Percentiles rank a stretch among this genome's conserved stretches.
Conservation (phyloP, 2,888 invertebrate species). For the Resseliella maxima region DNA sequence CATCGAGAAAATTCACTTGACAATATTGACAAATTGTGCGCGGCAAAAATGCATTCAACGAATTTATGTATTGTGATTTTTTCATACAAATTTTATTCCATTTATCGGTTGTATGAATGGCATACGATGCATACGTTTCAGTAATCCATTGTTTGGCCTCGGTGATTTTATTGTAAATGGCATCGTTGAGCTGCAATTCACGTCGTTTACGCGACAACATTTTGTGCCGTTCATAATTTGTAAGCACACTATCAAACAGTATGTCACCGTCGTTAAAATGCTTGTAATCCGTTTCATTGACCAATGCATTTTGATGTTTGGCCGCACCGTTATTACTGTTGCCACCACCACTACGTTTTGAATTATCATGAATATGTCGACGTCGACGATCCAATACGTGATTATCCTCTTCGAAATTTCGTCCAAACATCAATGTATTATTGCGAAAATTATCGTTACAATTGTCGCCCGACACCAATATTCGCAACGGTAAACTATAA, state of each 20-base stretch:
- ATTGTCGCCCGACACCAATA: conserved; percentile 75
- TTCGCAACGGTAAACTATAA: conserved; percentile 81
- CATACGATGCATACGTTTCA: conserved; percentile 86
- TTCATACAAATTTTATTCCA: conserved; percentile 85
- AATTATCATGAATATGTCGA: conserved; percentile 60
- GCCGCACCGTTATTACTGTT: conserved; percentile 59
- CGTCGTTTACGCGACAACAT: conserved; percentile 70
- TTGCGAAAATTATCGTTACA: conserved; percentile 73
- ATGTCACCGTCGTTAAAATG: conserved; percentile 69
- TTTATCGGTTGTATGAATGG: conserved; percentile 84
- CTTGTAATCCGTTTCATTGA: conserved; percentile 61
- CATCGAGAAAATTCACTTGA: conserved; percentile 80
- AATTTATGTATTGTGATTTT: conserved; percentile 83
- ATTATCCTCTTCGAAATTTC: conserved; percentile 72
- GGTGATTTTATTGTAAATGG: conserved; percentile 75
- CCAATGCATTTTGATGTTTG: conserved; percentile 57
- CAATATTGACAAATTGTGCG: conserved; percentile 79
- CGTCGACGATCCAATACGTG: conserved; percentile 71
- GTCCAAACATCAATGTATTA: conserved; percentile 68
- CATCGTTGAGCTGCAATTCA: conserved; percentile 70
- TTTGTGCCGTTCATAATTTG: conserved; percentile 69
- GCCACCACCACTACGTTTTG: too few species aligned
- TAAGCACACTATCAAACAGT: conserved; percentile 71
- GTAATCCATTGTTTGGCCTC: conserved; percentile 88
- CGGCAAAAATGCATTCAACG: conserved; percentile 81